Evolutionary conservation across 2,888 invertebrate species (phyloP).

Genomic region (Drosophila aldrichi): DNA sequence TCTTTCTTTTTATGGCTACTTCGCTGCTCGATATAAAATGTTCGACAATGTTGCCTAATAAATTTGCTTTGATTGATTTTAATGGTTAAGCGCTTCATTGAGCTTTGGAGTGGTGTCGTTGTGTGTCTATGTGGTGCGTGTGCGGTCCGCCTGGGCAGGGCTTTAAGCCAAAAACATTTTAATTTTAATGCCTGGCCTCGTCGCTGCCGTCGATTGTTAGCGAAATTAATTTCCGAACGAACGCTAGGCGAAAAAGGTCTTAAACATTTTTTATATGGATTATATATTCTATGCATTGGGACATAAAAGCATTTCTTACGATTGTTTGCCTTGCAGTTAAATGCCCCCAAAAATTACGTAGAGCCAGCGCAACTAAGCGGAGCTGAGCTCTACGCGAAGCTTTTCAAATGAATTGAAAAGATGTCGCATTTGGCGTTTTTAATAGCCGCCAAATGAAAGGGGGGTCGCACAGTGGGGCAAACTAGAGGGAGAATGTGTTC

Average conservation of each 20-base stretch:
- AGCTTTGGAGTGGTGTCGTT: conserved; percentile 65
- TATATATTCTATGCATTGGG: conserved; percentile 69
- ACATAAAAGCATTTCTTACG: conserved; percentile 76
- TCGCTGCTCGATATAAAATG: conserved; percentile 72
- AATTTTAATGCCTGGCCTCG: conserved; percentile 51
- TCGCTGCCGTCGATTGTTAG: conserved; percentile 70
- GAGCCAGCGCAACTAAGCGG: not conserved
- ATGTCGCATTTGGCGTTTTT: conserved; percentile 67
- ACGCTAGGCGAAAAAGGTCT: conserved; percentile 74
- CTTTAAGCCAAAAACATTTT: conserved; percentile 51
- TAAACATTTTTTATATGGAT: conserved; percentile 70
- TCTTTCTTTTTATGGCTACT: conserved; percentile 66
- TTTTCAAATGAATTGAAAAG: conserved; percentile 72
- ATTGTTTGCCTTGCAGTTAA: conserved; percentile 77
- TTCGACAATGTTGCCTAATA: conserved; percentile 81
- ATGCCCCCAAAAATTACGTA: conserved; percentile 46
- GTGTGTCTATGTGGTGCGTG: conserved; percentile 58
- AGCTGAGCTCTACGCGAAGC: conserved; percentile 34
- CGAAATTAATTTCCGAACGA: conserved; percentile 79
- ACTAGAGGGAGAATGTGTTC: not conserved
- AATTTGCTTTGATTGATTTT: conserved; percentile 84
- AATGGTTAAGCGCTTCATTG: conserved; percentile 84
- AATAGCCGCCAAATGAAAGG: conserved; percentile 55
- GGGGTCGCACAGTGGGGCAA: conserved; percentile 47
- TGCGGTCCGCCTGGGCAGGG: conserved; percentile 33